Evolutionary conservation across 2,888 invertebrate species (phyloP), one percentile per base, ranked within the genome.

Genomic region (Dioctria linearis): DNA sequence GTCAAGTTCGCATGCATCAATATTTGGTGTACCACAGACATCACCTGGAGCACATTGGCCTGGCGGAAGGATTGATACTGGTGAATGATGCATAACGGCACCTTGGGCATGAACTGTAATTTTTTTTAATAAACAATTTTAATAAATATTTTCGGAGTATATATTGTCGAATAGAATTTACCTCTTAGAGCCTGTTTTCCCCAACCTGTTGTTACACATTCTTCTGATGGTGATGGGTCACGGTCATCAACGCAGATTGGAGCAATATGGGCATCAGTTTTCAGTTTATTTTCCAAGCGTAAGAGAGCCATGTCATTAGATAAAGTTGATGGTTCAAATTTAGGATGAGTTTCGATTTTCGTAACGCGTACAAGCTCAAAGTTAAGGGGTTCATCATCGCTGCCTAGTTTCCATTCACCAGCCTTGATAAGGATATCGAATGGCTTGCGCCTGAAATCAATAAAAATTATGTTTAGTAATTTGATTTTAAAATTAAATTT

Each of bases 351-450:
- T 0, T 93, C 90, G 80, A 95, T 93, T 3, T 91, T 91, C 39
- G 92, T 91, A 8, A 95, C 95, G 73, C 93, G 92, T 0, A 93
- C 91, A 79, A 95, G 93, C 87, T 95, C 94, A 92, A 94, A 95
- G 0, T 95, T 93, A 11, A 94, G 89, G 0, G 95, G 95, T 84
- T 95, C 95, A 76, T 94, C 94, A 83, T 94, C 95, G 84, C 94
- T 93, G 65, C 95, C 95, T 3, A 96, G 90, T 85, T 94, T 94
- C 95, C 95, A 95, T 91, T 95, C 95, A 0, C 96, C 96, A 0
- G 93, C 93, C 86, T 95, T 95, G 84, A 95, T 92, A 0, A 94
- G 90, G 0, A 95, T 90, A 86, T 95, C 94, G 83, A 90, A 90
- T 11, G 94, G 91, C 42, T 90, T 88, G 3, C 93, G 88, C 57